Evolutionary conservation across 2,113 vertebrate species (phyloP), one percentile per base, ranked within the genome.

Genomic region (Colistium nudipinnis): DNA sequence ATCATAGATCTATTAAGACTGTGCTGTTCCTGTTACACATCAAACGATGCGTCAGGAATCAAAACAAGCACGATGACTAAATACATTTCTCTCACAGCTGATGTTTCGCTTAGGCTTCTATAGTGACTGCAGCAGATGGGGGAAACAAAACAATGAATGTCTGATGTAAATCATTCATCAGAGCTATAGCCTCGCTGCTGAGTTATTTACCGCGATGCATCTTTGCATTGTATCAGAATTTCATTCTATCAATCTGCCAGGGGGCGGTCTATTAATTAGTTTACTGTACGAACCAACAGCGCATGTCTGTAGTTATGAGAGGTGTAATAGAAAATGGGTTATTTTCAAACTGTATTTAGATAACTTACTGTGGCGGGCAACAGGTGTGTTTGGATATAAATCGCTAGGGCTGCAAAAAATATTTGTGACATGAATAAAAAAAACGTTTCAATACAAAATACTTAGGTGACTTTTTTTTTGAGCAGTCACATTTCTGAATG

Each of bases 1-100:
- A 65, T 77, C 73, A 2, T 31, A 65, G 61, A 55, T 60, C 64
- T 75, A 63, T 86, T 70, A 61, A 10, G 62, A 17, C 47, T 70
- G 35, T 7, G 48, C 27, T 67, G 57, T 41, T 62, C 25, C n/a
- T n/a, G 8, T 36, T 38, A 44, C 67, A 36, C 9, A 4, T 62
- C n/a, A n/a, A n/a, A n/a, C n/a, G 19, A 62, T 67, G 47, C 59
- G n/a, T n/a, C n/a, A n/a, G 47, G 72, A 22, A 66, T 56, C 56
- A 73, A 72, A 87, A 73, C 57, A 70, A 86, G 60, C 30, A 49
- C 33, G 45, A 61, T n/a, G 30, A 73, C 45, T 51, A 51, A 72
- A 77, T 62, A 62, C 67, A 79, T 71, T 64, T n/a, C 47, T 33
- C 24, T 69, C 31, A 33, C 48, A 66, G 83, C 74, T 60, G 43